Percentiles rank a stretch among this genome's conserved stretches.
phyloP scores from a whole-genome alignment of 2,113 vertebrate genomes.

The Melanerpes formicivorus region DNA sequence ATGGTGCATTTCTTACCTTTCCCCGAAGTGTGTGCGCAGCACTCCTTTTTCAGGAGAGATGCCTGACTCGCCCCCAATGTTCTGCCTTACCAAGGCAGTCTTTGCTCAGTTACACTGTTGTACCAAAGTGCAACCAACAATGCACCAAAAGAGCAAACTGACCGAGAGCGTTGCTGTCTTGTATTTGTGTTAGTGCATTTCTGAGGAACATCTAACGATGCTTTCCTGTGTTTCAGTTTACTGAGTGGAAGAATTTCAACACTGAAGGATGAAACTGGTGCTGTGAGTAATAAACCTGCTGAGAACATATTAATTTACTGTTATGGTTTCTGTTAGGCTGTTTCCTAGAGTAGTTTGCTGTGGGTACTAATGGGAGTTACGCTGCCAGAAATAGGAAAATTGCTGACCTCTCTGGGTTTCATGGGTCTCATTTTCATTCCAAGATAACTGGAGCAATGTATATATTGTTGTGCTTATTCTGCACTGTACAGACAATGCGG shows the following conservation, averaged over 20 bases:
- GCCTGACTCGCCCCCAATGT: background rate
- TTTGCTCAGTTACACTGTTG: background rate
- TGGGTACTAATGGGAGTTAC: background rate
- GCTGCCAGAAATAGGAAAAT: background rate
- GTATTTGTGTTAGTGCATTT: background rate
- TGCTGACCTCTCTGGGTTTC: background rate
- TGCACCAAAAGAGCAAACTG: background rate
- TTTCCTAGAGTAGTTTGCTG: background rate
- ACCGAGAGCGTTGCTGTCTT: background rate
- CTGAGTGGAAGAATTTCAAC: constrained; percentile 99
- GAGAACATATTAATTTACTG: background rate
- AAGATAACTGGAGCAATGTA: background rate
- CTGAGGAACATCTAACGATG: constrained; percentile 5
- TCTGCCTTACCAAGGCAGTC: background rate
- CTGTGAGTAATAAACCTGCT: constrained; percentile 83
- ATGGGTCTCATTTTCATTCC: background rate
- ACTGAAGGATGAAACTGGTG: constrained; percentile 98
- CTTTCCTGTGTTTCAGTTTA: constrained; percentile 82
- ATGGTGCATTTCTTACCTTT: background rate
- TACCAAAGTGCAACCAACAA: background rate
- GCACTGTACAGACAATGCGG: background rate
- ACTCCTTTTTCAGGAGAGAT: background rate
- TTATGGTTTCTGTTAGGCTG: background rate
- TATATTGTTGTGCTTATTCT: background rate
- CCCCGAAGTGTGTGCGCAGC: background rate